These are phyloP conservation scores for Sipha flava DNA, from an alignment of 1,140 invertebrate species.

Conservation along the genomic window DNA sequence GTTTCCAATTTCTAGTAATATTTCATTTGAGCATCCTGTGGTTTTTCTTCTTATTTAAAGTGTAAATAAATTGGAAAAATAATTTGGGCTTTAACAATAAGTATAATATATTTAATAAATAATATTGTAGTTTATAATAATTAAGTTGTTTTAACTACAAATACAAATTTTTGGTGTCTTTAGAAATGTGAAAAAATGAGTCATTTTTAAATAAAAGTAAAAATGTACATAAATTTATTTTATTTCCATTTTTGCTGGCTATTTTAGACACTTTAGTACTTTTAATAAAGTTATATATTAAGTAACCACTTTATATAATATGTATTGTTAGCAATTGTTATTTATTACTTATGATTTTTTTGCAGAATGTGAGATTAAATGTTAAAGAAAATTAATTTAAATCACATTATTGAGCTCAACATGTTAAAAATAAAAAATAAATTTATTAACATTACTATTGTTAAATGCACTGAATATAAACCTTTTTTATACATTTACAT, in stretches of 20 bases:
- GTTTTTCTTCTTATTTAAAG: background rate
- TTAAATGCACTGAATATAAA: slow-evolving; percentile 3
- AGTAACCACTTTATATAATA: background rate
- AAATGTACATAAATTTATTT: background rate
- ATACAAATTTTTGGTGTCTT: background rate
- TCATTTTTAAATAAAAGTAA: background rate
- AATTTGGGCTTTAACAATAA: slow-evolving; percentile 13
- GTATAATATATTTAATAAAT: background rate
- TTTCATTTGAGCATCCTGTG: background rate
- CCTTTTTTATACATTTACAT: background rate
- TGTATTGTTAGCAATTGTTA: background rate
- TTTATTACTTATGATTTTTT: background rate
- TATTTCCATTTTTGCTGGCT: background rate
- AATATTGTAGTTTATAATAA: background rate
- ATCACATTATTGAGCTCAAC: background rate
- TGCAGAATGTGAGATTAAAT: background rate
- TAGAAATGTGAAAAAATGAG: background rate
- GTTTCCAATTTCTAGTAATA: slow-evolving; percentile 8
- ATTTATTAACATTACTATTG: background rate
- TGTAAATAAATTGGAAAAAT: slow-evolving; percentile 8
- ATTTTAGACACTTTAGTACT: background rate
- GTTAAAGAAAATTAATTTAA: background rate
- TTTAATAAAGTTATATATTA: background rate
- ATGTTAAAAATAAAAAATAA: background rate
- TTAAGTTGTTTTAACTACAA: background rate